Base-by-base conservation (phyloP, 2,888 invertebrate genomes). In the Fragum sueziense region DNA sequence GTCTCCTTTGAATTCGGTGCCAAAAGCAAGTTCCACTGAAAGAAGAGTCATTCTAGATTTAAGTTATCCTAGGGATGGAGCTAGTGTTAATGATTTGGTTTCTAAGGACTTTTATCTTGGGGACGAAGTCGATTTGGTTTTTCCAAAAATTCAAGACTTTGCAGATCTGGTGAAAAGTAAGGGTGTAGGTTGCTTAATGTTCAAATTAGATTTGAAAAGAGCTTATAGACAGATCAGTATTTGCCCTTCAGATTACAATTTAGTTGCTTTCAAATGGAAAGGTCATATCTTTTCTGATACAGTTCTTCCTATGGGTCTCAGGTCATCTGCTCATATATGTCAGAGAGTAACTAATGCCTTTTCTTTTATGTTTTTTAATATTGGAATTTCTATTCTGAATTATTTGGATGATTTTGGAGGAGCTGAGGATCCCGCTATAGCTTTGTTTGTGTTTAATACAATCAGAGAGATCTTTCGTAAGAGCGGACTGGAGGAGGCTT, bases 371-470 rank as follows among this genome's bases (percentile, higher is more conserved):
- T 3, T 59, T 25, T 4, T 59, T 11, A 59, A 59, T 14, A 27
- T 27, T 7, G 59, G 59, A 9, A 7, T 59, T 7, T 25, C 59
- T 7, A 27, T 59, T 22, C 25, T 59, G 27, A 59, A 59, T 27
- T 59, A 27, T 27, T 59, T 59, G 17, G 59, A 59, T 27, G 59
- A 59, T 59, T 59, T 59, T 27, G 59, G 59, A 7, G 59, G 59
- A 27, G 59, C 9, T 27, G 59, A 59, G 27, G 14, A 27, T 3
- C 9, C 22, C 3, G 22, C 22, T 7, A 25, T 27, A 27, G 59
- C 59, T 27, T 9, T 27, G 3, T 59, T 59, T 17, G 59, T 27
- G 3, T 59, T 59, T 27, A 3, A 4, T 27, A 14, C 27, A 14
- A 14, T 59, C 3, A 27, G 59, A 25, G 3, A 59, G 6, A 27